These are phyloP conservation scores for Dromas ardeola DNA, from an alignment of 2,113 vertebrate species.

Conservation along the genomic window DNA sequence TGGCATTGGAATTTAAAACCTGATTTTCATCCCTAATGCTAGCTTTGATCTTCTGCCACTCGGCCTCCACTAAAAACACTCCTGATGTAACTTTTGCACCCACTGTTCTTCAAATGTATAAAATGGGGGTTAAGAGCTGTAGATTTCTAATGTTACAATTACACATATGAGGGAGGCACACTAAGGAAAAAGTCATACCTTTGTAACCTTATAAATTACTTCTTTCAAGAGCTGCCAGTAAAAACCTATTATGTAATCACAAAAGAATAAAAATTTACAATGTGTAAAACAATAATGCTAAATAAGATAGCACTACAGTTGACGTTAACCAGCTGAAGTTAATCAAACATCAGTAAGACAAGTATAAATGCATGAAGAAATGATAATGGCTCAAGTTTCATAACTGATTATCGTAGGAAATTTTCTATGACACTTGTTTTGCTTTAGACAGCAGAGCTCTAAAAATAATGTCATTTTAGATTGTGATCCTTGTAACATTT, in stretches of 20 bases:
- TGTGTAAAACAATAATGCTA: neutral
- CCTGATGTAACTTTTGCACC: neutral
- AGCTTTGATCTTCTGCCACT: neutral
- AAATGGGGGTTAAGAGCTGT: neutral
- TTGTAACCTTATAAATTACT: neutral
- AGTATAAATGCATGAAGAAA: neutral
- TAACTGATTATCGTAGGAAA: neutral
- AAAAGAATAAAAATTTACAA: conserved; percentile 21
- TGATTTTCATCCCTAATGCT: neutral
- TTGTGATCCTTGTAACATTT: neutral
- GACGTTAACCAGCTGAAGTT: neutral
- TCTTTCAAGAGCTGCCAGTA: neutral
- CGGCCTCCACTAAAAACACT: neutral
- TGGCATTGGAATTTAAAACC: neutral
- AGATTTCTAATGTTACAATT: neutral
- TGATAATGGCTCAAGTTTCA: neutral
- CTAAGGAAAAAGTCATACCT: neutral
- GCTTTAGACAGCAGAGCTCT: neutral
- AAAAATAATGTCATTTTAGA: neutral
- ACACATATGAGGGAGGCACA: neutral
- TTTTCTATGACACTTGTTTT: neutral
- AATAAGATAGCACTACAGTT: neutral
- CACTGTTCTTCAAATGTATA: neutral
- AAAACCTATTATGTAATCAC: neutral
- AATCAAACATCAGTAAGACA: neutral